Evolutionary conservation across 2,888 invertebrate species (phyloP).

Genomic region (Emmelina monodactyla): DNA sequence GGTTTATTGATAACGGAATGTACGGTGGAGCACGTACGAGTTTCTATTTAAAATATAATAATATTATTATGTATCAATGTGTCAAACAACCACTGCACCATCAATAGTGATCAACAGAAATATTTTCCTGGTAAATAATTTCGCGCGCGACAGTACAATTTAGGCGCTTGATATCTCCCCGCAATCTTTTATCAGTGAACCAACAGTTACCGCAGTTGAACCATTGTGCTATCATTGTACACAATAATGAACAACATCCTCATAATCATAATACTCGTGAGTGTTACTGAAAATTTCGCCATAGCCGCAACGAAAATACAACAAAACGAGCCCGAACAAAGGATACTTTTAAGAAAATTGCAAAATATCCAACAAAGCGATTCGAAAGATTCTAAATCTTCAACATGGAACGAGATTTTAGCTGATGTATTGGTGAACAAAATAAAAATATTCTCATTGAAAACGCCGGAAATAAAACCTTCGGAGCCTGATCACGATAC

Average conservation of each 20-base stretch:
- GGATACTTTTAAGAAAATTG: conserved; percentile 41
- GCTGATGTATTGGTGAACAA: conserved; percentile 43
- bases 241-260: conserved; percentile 35
- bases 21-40: too few relatives aligned
- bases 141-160: conserved; percentile 29
- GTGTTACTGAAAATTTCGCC: conserved; percentile 25
- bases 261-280: conserved; percentile 33
- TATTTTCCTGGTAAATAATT: conserved; percentile 15
- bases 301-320: conserved; percentile 21
- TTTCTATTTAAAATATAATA: too few relatives aligned
- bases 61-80: too few relatives aligned
- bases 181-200: conserved; percentile 33
- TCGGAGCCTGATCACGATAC: conserved; percentile 16
- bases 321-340: conserved; percentile 28
- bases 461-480: conserved; percentile 18
- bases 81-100: too few relatives aligned
- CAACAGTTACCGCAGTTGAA: conserved; percentile 23
- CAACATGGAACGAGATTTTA: conserved; percentile 45
- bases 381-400: conserved; percentile 25
- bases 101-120: too few relatives aligned
- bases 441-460: conserved; percentile 35
- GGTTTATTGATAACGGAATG: too few relatives aligned
- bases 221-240: conserved; percentile 33
- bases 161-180: conserved; percentile 25
- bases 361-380: conserved; percentile 29